Base-by-base conservation (phyloP, 2,113 vertebrate species). In the Abramis brama region DNA sequence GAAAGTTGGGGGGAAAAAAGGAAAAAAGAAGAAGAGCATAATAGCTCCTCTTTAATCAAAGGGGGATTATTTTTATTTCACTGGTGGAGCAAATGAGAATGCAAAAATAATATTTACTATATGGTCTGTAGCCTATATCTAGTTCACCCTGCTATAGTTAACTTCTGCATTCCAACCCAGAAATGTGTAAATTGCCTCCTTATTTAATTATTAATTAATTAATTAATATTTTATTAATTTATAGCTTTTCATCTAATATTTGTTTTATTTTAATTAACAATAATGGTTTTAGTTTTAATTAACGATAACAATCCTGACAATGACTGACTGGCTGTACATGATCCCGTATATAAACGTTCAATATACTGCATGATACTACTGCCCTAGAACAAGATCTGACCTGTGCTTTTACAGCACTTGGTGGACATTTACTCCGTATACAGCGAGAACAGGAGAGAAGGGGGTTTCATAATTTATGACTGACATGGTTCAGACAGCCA, bases 401-500 rank as follows among this genome's bases (percentile, higher is more conserved):
- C 60, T 52, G 60, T 45, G 57, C 43, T 68, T 70, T 82, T 70
- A 60, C 19, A 13, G 27, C 5, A 33, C 45, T 52, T 82, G 0
- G 25, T 52, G 62, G 45, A 36, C 43, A 21, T 70, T 19, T n/a
- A 36, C 30, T 52, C 60, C 7, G 47, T 70, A 50, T 81, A 62
- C 47, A 74, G 52, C 12, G 11, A 79, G 76, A 73, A 55, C 5
- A n/a, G 15, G 12, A 50, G n/a, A 15, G 59, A 79, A 21, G 13
- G 64, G 78, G 39, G 21, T 33, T 66, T 86, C 59, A 77, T 91
- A 89, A 92, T 92, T 91, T 91, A 92, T 91, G 64, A 89, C 68
- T 11, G 50, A 50, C 83, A 78, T 66, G 33, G 79, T 84, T 71
- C 83, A 83, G 85, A 83, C 87, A 90, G 91, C 92, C 88, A 88